Evolutionary conservation across 1,140 invertebrate genomes (phyloP), one percentile per base, ranked within the genome.

Genomic region (Chrysomallon squamiferum): DNA sequence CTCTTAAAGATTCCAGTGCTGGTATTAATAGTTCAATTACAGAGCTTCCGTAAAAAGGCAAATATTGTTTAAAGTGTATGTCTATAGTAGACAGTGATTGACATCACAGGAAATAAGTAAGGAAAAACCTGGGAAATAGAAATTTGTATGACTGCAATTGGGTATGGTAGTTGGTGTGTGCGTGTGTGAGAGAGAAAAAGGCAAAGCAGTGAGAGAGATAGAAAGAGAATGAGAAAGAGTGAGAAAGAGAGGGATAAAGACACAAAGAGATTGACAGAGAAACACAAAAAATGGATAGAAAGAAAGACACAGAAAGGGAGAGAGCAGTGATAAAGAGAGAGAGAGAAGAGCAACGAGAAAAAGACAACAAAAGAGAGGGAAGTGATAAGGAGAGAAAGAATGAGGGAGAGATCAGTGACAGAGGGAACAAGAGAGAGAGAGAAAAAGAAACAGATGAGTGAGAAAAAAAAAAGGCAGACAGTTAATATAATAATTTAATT

Each of bases 261-360:
- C 25, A 30, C 18, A 20, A 22, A 1, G 9, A 45, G 22, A n/a
- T 15, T 41, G 9, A 43, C 20, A 2, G 30, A 41, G 56, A 45
- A 20, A 38, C 7, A n/a, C 32, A 45, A 35, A 6, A 22, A 20
- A 35, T 6, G 56, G 11, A n/a, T 5, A 20, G 27, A 27, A 30
- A 32, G 54, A 20, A 38, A 38, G 43, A 32, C 32, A 41, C 22
- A n/a, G 29, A 32, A 30, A 49, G 27, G 56, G 49, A 49, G 63
- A 65, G 13, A 50, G 45, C 27, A 43, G 35, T 13, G 56, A 49
- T 43, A 56, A 35, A 29, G 20, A 41, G 25, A 35, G 56, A 65
- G 3, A 32, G 22, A 22, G 54, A 38, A 13, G 63, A 47, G 41
- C 29, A 13, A 27, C n/a, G 20, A 52, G n/a, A n/a, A 27, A 9